Evolutionary conservation across 2,797 vertebrate genomes (phyloP).

Genomic region (Silurus aristotelis): DNA sequence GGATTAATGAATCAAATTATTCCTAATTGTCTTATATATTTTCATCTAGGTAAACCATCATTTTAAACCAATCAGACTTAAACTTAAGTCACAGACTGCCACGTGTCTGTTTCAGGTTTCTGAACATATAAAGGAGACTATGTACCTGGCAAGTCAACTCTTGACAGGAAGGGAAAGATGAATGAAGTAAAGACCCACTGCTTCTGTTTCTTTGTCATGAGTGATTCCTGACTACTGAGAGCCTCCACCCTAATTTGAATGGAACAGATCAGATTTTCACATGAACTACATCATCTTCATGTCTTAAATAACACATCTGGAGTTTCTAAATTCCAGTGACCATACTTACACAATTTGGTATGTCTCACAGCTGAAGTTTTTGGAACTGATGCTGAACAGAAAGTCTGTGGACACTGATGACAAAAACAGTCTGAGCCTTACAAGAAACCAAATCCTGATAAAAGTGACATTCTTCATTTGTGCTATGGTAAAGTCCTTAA

Average conservation of each 20-base stretch:
- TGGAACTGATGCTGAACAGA: slow-evolving; percentile 57
- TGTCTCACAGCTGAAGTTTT: slow-evolving; percentile 59
- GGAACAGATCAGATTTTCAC: neutral
- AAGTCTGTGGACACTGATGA: slow-evolving; percentile 56
- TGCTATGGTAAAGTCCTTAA: slow-evolving; percentile 48
- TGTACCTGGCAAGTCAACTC: slow-evolving; percentile 59
- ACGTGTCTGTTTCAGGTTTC: neutral
- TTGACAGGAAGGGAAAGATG: slow-evolving; percentile 52
- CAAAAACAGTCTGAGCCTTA: slow-evolving; percentile 53
- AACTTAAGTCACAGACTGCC: neutral
- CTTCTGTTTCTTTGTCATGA: slow-evolving; percentile 45
- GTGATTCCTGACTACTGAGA: slow-evolving; percentile 6
- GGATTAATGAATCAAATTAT: neutral
- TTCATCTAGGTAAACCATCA: neutral
- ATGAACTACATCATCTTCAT: neutral
- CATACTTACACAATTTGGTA: slow-evolving; percentile 61
- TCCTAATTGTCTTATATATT: neutral
- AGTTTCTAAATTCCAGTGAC: neutral
- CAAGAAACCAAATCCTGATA: slow-evolving; percentile 54
- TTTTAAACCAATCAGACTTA: neutral
- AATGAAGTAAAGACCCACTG: slow-evolving; percentile 48
- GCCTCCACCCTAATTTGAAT: slow-evolving; percentile 15
- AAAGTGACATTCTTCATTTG: slow-evolving; percentile 47
- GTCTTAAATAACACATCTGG: neutral
- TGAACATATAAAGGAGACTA: neutral